A percentile compares a stretch with the other conserved stretches of the same genome.
phyloP scores from a whole-genome alignment of 2,113 vertebrate genomes.

The Pedetes capensis region DNA sequence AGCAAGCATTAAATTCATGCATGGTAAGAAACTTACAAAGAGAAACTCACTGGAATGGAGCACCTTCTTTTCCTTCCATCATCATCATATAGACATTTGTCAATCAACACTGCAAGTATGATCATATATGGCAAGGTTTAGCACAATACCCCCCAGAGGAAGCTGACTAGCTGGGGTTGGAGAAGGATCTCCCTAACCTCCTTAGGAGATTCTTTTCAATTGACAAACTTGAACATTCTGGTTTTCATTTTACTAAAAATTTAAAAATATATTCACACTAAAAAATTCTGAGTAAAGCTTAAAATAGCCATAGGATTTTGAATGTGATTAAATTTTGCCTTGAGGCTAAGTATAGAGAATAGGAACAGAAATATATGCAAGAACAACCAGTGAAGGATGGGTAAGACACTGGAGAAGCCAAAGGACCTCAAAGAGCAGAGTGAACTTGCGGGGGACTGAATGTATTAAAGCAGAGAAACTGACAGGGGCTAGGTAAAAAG shows the following conservation, averaged over 20 bases:
- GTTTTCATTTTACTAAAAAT: background rate
- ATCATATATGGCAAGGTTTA: background rate
- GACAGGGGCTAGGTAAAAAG: background rate
- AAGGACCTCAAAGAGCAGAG: background rate
- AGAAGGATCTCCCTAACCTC: background rate
- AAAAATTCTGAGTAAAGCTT: constrained; percentile 7
- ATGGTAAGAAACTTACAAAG: background rate
- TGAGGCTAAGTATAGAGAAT: background rate
- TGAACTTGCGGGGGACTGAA: background rate
- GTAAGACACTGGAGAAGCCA: background rate
- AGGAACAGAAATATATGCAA: background rate
- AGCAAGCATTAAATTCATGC: background rate
- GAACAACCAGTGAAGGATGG: background rate
- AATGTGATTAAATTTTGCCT: background rate
- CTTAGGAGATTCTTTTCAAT: background rate
- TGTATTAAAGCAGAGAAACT: background rate
- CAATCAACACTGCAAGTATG: background rate
- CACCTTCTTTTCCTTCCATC: background rate
- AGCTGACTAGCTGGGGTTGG: background rate
- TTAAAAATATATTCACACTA: background rate
- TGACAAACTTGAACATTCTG: background rate
- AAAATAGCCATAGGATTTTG: background rate
- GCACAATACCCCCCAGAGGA: background rate
- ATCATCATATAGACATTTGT: background rate
- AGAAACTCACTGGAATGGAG: background rate